These are phyloP conservation scores for Ennomos quercinarius DNA, from an alignment of 2,888 invertebrate species.

Conservation along the genomic window DNA sequence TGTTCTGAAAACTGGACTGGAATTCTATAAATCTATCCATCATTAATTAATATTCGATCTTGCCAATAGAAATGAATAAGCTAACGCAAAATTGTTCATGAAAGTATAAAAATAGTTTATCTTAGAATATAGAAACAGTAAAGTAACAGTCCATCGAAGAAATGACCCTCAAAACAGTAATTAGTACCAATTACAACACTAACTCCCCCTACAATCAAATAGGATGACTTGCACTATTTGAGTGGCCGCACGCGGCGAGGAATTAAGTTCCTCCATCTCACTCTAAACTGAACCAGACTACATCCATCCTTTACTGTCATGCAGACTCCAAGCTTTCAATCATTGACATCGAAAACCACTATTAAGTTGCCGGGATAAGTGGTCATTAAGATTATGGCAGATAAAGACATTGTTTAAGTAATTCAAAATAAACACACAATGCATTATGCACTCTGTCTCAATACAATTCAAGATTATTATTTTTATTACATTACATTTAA, in stretches of 20 bases:
- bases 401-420: slow-evolving; percentile 46
- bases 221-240: slow-evolving; percentile 78
- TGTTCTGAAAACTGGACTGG: too few species aligned
- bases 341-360: slow-evolving; percentile 56
- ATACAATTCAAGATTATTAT: slow-evolving; percentile 33
- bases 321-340: slow-evolving; percentile 52
- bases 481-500: slow-evolving; percentile 45
- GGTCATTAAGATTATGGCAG: slow-evolving; percentile 42
- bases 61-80: too few species aligned
- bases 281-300: slow-evolving; percentile 45
- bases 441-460: slow-evolving; percentile 32
- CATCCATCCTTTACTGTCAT: slow-evolving; percentile 50
- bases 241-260: slow-evolving; percentile 79
- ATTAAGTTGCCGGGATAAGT: slow-evolving; percentile 51
- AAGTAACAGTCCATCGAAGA: slow-evolving; percentile 56
- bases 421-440: slow-evolving; percentile 37
- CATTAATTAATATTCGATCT: too few species aligned
- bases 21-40: too few species aligned
- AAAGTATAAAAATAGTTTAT: too few species aligned
- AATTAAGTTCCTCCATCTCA: slow-evolving; percentile 64
- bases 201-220: slow-evolving; percentile 80
- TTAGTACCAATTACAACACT: slow-evolving; percentile 80
- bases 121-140: slow-evolving; percentile 3
- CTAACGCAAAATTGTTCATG: too few species aligned
- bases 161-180: slow-evolving; percentile 76